These are phyloP conservation scores for Pseudomyrmex flavicornis DNA, from an alignment of 1,140 invertebrate species.

Conservation along the genomic window DNA sequence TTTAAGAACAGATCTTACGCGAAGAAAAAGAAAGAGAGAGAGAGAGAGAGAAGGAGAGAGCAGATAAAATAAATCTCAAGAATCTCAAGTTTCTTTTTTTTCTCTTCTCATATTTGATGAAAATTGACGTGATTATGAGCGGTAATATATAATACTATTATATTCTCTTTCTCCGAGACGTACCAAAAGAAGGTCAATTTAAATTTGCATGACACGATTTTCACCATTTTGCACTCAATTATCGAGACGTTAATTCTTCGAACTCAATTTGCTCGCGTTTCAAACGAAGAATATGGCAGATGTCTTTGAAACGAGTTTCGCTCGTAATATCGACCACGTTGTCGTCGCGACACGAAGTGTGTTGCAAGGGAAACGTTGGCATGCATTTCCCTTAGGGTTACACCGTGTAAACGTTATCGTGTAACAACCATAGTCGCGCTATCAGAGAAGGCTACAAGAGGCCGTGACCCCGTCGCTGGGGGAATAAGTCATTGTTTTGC, in stretches of 20 bases:
- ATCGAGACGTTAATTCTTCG: background rate
- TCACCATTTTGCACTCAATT: background rate
- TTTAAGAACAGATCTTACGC: background rate
- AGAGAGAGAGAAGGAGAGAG: no score
- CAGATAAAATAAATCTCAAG: background rate
- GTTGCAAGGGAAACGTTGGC: slow-evolving; percentile 39
- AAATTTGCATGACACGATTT: no score
- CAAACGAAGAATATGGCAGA: background rate
- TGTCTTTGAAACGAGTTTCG: slow-evolving; percentile 6
- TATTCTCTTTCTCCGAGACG: no score
- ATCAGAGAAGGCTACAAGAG: slow-evolving; percentile 43
- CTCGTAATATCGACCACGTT: slow-evolving; percentile 47
- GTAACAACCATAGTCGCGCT: slow-evolving; percentile 38
- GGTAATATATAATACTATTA: no score
- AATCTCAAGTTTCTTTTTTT: background rate
- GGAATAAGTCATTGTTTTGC: slow-evolving; percentile 59
- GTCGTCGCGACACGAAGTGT: slow-evolving; percentile 12
- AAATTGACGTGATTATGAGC: slow-evolving; percentile 3
- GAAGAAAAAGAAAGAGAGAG: background rate
- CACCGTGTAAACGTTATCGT: slow-evolving; percentile 49
- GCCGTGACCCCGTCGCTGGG: slow-evolving; percentile 35
- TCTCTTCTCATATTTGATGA: background rate
- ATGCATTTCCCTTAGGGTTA: slow-evolving; percentile 56
- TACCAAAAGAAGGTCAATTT: no score
- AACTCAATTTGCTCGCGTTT: slow-evolving; percentile 1